Evolutionary conservation across 2,797 vertebrate genomes (phyloP), one percentile per base, ranked within the genome.

Genomic region (Paramormyrops hopkinsi): DNA sequence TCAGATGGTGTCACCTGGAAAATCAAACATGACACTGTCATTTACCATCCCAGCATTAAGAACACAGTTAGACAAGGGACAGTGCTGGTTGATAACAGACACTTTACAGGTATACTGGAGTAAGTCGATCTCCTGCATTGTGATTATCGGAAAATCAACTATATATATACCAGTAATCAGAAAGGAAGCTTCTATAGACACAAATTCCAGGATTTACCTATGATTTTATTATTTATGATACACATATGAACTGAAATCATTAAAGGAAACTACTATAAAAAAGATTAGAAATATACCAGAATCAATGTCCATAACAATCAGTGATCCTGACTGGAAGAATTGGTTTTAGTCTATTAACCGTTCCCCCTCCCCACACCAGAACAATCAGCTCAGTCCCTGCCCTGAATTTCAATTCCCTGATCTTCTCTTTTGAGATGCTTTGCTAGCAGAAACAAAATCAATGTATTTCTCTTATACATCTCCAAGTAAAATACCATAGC

Each of bases 1-100:
- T 97, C 95, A 2, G 98, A 95, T 88, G 96, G 95, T 86, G 97
- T 96, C 93, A 99, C 98, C 99, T 99, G 95, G 82, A 85, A 50
- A 50, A 46, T 51, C 82, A 51, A 85, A 85, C 44, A 50, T 85
- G 48, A 29, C 19, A 85, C 22, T 85, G 33, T 41, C 29, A 54
- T 33, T 54, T 54, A 53, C 25, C 29, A 54, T 86, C 44, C 44
- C 51, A 82, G 19, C 76, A 82, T 82, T 82, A 17, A 82, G 76
- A 46, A 46, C 84, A 50, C 46, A 85, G 25, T 22, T 73, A 73
- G 33, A 73, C 33, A 46, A 44, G 76, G 76, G 19, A 82, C 22
- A 82, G 76, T 44, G 76, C 41, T 46, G 41, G 37, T 44, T 46
- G 7, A 19, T n/a, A 82, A 82, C 41, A 82, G 41, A 82, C 19